Percentiles rank a stretch among this genome's conserved stretches.
These are phyloP conservation scores for Odontamblyopus rebecca DNA, from an alignment of 2,797 vertebrate genomes.

Conservation along the genomic window DNA sequence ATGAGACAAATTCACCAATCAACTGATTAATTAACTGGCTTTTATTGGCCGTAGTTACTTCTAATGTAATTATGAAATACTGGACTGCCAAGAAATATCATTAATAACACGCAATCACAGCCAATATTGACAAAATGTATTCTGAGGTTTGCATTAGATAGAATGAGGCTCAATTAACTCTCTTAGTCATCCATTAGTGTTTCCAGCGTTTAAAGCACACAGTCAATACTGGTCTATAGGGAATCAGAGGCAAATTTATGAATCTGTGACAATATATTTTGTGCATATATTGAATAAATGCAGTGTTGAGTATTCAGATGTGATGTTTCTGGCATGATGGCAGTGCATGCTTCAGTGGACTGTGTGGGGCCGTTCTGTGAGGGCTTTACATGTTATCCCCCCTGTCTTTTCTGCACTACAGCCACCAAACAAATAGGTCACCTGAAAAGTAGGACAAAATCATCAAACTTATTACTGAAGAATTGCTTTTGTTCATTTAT, in stretches of 20 bases:
- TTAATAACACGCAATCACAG: slow-evolving; percentile 28
- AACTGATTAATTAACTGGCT: slow-evolving; percentile 63
- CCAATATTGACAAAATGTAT: slow-evolving; percentile 17
- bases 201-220: slow-evolving; percentile 23
- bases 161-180: slow-evolving; percentile 30
- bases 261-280: background rate
- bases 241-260: slow-evolving; percentile 6
- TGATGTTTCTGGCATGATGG: background rate
- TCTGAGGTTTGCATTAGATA: slow-evolving; percentile 27
- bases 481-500: background rate
- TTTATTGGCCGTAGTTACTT: slow-evolving; percentile 33
- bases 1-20: slow-evolving; percentile 33
- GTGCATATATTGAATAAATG: background rate
- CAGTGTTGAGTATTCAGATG: background rate
- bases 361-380: background rate
- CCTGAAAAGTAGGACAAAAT: background rate
- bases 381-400: no score
- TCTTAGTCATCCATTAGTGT: slow-evolving; percentile 21
- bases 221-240: slow-evolving; percentile 24
- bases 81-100: slow-evolving; percentile 27
- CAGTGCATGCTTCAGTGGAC: background rate
- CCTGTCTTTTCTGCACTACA: background rate
- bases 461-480: background rate
- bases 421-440: background rate
- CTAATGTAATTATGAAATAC: slow-evolving; percentile 35